Evolutionary conservation across 2,797 vertebrate species (phyloP).

Genomic region (Brachymystax lenok): DNA sequence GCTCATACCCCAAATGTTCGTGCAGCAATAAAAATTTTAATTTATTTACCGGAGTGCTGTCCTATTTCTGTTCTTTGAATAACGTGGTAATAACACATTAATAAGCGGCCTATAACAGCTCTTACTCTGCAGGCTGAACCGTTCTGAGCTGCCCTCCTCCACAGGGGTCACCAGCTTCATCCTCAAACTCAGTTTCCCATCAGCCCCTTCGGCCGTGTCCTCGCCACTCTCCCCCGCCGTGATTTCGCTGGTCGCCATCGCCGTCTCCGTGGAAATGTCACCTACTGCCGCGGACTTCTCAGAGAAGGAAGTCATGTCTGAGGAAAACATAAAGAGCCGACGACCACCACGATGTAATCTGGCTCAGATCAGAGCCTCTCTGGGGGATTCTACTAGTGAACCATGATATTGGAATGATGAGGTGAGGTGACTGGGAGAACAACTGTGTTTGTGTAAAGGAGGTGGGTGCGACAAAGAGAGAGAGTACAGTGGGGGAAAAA

Average conservation of each 20-base stretch:
- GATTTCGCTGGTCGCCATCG: slow-evolving; percentile 76
- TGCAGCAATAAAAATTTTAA: no score
- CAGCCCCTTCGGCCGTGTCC: slow-evolving; percentile 53
- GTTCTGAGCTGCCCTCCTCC: slow-evolving; percentile 83
- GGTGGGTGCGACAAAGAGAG: neutral
- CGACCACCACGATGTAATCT: neutral
- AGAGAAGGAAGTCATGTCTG: slow-evolving; percentile 77
- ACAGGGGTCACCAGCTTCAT: slow-evolving; percentile 91
- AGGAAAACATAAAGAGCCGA: neutral
- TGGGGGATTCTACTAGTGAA: slow-evolving; percentile 19
- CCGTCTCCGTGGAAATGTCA: slow-evolving; percentile 78
- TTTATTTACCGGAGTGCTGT: no score
- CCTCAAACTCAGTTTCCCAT: slow-evolving; percentile 86
- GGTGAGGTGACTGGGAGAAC: neutral
- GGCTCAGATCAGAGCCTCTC: slow-evolving; percentile 50
- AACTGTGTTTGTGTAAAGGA: neutral
- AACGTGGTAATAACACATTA: no score
- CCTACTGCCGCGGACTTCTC: slow-evolving; percentile 74
- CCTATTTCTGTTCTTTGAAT: no score
- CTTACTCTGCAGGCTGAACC: slow-evolving; percentile 96
- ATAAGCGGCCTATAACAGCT: neutral
- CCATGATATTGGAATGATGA: neutral
- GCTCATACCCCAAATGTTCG: no score
- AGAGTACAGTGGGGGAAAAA: no score
- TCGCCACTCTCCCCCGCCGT: slow-evolving; percentile 70